Evolutionary conservation across 2,797 vertebrate species (phyloP).

Genomic region (Amblyraja radiata): DNA sequence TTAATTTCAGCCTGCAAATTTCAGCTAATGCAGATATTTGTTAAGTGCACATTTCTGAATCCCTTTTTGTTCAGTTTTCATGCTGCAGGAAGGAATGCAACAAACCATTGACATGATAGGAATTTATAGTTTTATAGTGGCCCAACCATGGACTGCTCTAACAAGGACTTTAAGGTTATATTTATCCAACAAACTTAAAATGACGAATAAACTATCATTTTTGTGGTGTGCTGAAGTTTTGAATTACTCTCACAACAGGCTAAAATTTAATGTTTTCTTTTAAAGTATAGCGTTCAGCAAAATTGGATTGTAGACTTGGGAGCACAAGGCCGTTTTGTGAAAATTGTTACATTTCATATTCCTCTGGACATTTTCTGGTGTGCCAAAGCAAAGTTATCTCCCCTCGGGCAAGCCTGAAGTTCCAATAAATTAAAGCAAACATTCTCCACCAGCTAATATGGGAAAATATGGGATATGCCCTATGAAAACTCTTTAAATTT

Average conservation of each 20-base stretch:
- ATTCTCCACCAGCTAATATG: background rate
- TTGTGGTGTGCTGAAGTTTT: background rate
- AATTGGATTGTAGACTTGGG: background rate
- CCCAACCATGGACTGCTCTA: background rate
- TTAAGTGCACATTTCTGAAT: background rate
- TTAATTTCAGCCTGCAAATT: background rate
- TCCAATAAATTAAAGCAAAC: background rate
- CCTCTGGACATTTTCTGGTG: background rate
- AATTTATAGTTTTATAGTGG: slow-evolving; percentile 1
- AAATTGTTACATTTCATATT: background rate
- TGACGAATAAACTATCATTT: background rate
- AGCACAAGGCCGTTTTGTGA: background rate
- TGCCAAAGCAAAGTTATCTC: background rate
- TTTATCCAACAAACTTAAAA: slow-evolving; percentile 4
- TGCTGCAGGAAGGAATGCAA: background rate
- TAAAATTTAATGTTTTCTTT: slow-evolving; percentile 24
- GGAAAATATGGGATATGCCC: background rate
- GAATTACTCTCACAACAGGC: background rate
- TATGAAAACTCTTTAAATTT: background rate
- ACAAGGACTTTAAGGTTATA: slow-evolving; percentile 20
- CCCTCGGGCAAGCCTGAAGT: background rate
- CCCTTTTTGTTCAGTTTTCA: background rate
- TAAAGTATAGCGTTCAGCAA: background rate
- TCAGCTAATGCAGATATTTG: background rate
- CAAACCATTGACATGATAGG: background rate